phyloP scores from a whole-genome alignment of 1,140 invertebrate species.

The Tyrophagus putrescentiae region DNA sequence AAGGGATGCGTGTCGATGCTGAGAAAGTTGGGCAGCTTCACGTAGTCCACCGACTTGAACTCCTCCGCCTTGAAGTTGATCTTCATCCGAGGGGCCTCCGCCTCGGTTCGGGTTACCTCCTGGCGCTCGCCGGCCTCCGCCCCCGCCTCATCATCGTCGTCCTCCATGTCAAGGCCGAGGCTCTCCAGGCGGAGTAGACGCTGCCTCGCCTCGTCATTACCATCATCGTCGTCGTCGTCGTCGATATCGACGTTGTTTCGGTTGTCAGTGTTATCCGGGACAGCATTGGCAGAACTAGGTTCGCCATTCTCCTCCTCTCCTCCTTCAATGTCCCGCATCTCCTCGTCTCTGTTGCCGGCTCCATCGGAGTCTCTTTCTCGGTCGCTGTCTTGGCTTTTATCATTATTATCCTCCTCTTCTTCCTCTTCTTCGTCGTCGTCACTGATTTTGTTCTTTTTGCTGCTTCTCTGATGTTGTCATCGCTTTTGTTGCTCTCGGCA shows the following conservation, averaged over 20 bases:
- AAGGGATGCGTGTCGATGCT: slow-evolving; percentile 59
- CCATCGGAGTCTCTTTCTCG: slow-evolving; percentile 19
- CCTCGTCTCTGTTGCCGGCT: slow-evolving; percentile 14
- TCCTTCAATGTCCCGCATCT: not conserved
- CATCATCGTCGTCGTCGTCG: slow-evolving; percentile 27
- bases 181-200: not conserved
- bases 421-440: slow-evolving; percentile 31
- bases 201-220: slow-evolving; percentile 22
- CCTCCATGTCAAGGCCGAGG: slow-evolving; percentile 18
- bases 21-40: slow-evolving; percentile 82
- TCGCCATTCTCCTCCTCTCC: slow-evolving; percentile 13
- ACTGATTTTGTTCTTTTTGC: slow-evolving; percentile 17
- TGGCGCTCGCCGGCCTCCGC: not conserved
- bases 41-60: slow-evolving; percentile 90
- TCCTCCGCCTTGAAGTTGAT: slow-evolving; percentile 76
- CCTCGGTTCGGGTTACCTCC: slow-evolving; percentile 76
- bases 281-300: too few relatives aligned
- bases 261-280: too few relatives aligned
- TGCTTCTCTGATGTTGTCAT: not conserved
- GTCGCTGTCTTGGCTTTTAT: slow-evolving; percentile 32
- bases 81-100: slow-evolving; percentile 85
- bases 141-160: slow-evolving; percentile 37
- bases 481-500: not conserved
- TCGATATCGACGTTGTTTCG: too few relatives aligned
- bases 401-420: slow-evolving; percentile 5